phyloP scores from a whole-genome alignment of 2,113 vertebrate species.

The Isichthys henryi region DNA sequence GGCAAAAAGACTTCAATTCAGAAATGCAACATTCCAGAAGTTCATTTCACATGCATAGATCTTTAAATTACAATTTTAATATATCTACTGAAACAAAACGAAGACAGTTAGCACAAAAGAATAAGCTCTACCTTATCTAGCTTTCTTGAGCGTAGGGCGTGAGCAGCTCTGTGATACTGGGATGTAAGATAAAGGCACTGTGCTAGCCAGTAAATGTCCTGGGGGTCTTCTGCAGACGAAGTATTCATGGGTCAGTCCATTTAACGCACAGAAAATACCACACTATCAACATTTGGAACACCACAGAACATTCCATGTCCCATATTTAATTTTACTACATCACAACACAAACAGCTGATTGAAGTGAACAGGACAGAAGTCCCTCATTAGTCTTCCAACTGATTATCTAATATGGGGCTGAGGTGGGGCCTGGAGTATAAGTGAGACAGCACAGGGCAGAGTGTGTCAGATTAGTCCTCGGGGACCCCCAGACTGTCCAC shows the following conservation, averaged over 20 bases:
- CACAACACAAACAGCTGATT: background rate
- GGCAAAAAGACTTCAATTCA: background rate
- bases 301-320: background rate
- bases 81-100: background rate
- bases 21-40: slow-evolving; percentile 8
- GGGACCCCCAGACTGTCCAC: too few species aligned
- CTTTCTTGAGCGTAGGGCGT: slow-evolving; percentile 87
- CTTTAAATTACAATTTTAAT: background rate
- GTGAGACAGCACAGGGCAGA: background rate
- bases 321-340: background rate
- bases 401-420: background rate
- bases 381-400: background rate
- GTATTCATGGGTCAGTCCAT: background rate
- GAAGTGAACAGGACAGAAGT: background rate
- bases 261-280: background rate
- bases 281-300: background rate
- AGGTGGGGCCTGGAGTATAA: background rate
- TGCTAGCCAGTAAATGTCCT: slow-evolving; percentile 95
- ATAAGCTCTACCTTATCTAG: slow-evolving; percentile 81
- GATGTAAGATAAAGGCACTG: slow-evolving; percentile 95
- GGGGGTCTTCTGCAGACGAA: slow-evolving; percentile 78
- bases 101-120: background rate
- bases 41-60: background rate
- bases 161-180: slow-evolving; percentile 94
- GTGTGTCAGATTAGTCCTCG: background rate